Conservation (phyloP, 2,888 invertebrate genomes). For the Protophormia terraenovae region DNA sequence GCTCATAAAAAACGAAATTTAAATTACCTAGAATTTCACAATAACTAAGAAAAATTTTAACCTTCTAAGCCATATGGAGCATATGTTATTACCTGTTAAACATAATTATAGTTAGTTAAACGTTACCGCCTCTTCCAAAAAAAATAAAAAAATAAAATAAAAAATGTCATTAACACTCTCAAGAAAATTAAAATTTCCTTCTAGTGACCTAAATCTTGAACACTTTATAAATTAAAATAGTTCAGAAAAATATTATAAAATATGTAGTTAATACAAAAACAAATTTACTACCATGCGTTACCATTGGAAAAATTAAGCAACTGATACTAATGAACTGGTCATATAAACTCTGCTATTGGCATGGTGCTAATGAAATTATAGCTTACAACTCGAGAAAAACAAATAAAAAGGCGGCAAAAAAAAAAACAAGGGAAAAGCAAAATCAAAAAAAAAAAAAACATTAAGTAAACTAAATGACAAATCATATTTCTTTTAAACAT, state of each 20-base stretch:
- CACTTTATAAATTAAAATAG: neutral
- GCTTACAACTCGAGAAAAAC: slow-evolving; percentile 25
- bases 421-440: neutral
- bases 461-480: slow-evolving; percentile 26
- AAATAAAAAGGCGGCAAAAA: slow-evolving; percentile 8
- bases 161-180: neutral
- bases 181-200: neutral
- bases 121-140: neutral
- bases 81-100: neutral
- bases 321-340: slow-evolving; percentile 75
- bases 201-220: slow-evolving; percentile 17
- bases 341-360: slow-evolving; percentile 48
- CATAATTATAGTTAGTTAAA: neutral
- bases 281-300: neutral
- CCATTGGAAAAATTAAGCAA: slow-evolving; percentile 54
- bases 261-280: neutral
- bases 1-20: neutral
- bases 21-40: neutral
- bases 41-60: neutral
- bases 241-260: neutral
- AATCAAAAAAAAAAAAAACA: neutral
- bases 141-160: no score
- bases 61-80: neutral
- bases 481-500: neutral
- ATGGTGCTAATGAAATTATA: slow-evolving; percentile 77